phyloP scores from a whole-genome alignment of 2,113 vertebrate genomes.

The Patagioenas fasciata region DNA sequence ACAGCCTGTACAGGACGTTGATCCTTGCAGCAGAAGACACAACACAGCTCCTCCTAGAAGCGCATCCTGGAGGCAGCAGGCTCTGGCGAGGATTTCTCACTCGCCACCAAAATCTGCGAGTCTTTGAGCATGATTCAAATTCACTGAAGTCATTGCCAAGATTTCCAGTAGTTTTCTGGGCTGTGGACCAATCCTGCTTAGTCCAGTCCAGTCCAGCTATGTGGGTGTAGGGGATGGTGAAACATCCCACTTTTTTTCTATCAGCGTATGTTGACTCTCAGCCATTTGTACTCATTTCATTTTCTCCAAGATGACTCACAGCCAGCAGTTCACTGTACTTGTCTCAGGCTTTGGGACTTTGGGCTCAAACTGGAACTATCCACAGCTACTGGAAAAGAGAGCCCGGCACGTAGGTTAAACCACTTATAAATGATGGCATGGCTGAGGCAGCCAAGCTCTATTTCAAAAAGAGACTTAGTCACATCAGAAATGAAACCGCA shows the following conservation, averaged over 20 bases:
- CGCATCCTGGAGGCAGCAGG: neutral
- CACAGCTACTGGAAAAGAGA: neutral
- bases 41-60: neutral
- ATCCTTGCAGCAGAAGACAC: neutral
- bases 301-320: neutral
- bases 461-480: constrained; percentile 32
- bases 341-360: neutral
- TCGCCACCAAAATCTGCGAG: neutral
- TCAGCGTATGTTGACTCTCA: neutral
- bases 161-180: constrained; percentile 28
- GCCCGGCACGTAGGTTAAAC: constrained; percentile 32
- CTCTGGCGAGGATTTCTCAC: neutral
- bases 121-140: neutral
- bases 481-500: neutral
- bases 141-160: neutral
- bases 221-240: neutral
- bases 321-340: neutral
- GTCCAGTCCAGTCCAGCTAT: neutral
- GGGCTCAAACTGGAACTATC: neutral
- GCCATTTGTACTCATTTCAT: neutral
- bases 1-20: neutral
- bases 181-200: neutral
- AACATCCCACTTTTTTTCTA: neutral
- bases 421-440: neutral
- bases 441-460: constrained; percentile 7